Percentiles rank a stretch among this genome's conserved stretches.
Conservation (phyloP, 2,797 vertebrate species). For the Mormyrus proboscirostris region DNA sequence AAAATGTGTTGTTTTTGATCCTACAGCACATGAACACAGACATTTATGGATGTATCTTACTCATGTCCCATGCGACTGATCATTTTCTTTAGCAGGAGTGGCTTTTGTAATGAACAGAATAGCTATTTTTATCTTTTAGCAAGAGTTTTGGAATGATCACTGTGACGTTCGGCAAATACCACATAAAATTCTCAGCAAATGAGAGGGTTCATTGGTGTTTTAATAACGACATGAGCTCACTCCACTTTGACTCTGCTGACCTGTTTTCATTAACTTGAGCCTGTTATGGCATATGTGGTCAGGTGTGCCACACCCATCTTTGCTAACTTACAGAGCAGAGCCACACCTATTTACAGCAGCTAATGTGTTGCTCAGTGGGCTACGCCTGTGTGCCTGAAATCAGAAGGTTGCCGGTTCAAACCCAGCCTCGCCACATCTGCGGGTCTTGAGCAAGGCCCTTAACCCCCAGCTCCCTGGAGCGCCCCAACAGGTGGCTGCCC, state of each 20-base stretch:
- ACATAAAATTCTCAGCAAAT: background rate
- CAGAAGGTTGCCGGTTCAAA: too few relatives aligned
- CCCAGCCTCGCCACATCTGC: too few relatives aligned
- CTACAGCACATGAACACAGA: background rate
- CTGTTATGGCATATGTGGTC: background rate
- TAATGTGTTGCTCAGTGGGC: too few relatives aligned
- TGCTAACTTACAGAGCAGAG: background rate
- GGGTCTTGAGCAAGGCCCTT: too few relatives aligned
- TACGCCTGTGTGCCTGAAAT: too few relatives aligned
- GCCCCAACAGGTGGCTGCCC: too few relatives aligned
- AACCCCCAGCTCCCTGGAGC: too few relatives aligned
- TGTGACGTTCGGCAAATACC: background rate
- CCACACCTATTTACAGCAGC: background rate
- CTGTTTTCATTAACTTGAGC: background rate
- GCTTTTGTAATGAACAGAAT: background rate
- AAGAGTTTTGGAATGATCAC: background rate
- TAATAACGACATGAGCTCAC: background rate
- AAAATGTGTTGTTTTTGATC: background rate
- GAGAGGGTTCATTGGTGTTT: background rate
- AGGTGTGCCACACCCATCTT: background rate
- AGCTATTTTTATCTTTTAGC: background rate
- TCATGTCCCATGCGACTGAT: background rate
- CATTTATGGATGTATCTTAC: background rate
- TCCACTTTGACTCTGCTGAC: background rate
- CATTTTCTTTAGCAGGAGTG: background rate